Evolutionary conservation across 1,140 invertebrate species (phyloP).

Genomic region (Trialeurodes vaporariorum): DNA sequence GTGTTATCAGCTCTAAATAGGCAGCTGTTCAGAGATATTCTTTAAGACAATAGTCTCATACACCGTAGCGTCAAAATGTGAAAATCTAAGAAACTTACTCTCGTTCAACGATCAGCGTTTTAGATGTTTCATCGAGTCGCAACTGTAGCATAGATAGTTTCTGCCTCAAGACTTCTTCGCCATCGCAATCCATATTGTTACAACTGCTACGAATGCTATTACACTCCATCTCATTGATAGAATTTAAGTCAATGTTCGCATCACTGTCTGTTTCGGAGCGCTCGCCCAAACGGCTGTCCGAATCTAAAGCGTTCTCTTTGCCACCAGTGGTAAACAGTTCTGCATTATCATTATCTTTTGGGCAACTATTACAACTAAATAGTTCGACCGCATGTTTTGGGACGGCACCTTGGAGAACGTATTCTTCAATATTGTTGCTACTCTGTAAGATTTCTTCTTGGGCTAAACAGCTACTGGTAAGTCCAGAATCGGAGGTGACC

Average conservation of each 20-base stretch:
- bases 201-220: constrained; percentile 6
- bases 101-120: constrained; percentile 55
- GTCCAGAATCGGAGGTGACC: constrained; percentile 10
- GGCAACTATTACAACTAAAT: constrained; percentile 23
- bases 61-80: too few relatives aligned
- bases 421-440: constrained; percentile 49
- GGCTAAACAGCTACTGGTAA: constrained; percentile 4
- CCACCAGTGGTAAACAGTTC: constrained; percentile 28
- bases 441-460: constrained; percentile 22
- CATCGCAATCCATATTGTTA: constrained; percentile 34
- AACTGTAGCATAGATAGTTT: constrained; percentile 56
- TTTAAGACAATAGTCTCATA: too few relatives aligned
- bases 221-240: constrained; percentile 24
- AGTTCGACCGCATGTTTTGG: constrained; percentile 44
- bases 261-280: constrained; percentile 19
- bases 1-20: too few relatives aligned
- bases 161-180: constrained; percentile 49
- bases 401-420: constrained; percentile 48
- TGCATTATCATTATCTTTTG: constrained; percentile 30
- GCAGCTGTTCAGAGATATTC: too few relatives aligned
- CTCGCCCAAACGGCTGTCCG: constrained; percentile 9
- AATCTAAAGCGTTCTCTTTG: constrained; percentile 26
- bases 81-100: constrained; percentile 42
- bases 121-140: constrained; percentile 59
- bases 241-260: constrained; percentile 19